A percentile compares a stretch with the other conserved stretches of the same genome.
Conservation (phyloP, 2,113 vertebrate genomes). For the Ardeotis arabs region DNA sequence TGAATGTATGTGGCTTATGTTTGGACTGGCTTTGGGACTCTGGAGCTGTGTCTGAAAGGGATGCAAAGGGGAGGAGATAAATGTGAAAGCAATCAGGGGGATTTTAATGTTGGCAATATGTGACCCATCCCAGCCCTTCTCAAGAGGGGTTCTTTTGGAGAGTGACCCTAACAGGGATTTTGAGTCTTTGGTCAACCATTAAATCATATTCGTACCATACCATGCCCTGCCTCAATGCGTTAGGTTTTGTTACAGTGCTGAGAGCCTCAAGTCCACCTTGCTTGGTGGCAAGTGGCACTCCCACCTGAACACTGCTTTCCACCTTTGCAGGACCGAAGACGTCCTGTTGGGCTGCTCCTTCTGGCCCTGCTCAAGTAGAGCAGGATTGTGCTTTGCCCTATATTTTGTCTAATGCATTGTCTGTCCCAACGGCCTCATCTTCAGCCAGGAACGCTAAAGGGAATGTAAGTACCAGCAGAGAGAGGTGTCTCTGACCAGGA, state of each 20-base stretch:
- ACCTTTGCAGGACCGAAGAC: not conserved
- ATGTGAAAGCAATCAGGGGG: not conserved
- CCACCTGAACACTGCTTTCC: not conserved
- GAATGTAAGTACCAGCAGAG: accelerated
- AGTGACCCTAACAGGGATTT: not conserved
- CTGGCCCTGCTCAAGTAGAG: not conserved
- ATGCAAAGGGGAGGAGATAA: not conserved
- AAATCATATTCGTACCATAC: not conserved
- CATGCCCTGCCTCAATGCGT: not conserved
- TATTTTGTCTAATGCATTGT: not conserved
- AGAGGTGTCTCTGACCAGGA: not conserved
- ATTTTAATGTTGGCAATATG: not conserved
- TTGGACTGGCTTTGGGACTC: not conserved
- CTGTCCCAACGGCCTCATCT: not conserved
- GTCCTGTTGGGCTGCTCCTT: not conserved
- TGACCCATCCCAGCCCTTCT: not conserved
- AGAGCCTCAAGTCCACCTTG: not conserved
- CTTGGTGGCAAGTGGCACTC: not conserved
- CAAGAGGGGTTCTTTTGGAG: not conserved
- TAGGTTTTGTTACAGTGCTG: accelerated
- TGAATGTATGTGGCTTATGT: not conserved
- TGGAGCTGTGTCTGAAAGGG: not conserved
- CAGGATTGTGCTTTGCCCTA: not conserved
- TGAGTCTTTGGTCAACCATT: not conserved
- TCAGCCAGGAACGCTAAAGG: not conserved